A percentile compares a stretch with the other conserved stretches of the same genome.
phyloP scores from a whole-genome alignment of 2,113 vertebrate species.

The Ploceus nigricollis region DNA sequence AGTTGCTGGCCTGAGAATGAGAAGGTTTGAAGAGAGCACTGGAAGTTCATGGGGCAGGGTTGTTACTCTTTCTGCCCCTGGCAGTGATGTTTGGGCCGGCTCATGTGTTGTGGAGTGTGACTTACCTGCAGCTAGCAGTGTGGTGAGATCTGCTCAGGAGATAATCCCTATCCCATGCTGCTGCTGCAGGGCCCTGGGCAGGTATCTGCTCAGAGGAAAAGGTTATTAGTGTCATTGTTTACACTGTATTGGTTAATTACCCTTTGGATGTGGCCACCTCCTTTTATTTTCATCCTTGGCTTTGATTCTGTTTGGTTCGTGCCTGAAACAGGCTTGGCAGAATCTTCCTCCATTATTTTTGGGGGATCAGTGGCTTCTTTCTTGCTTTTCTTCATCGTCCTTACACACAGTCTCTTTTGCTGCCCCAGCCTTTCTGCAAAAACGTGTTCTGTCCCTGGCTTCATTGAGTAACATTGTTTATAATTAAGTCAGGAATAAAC shows the following conservation, averaged over 20 bases:
- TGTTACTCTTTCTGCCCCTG: not conserved
- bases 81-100: fast-evolving
- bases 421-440: not conserved
- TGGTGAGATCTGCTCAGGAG: not conserved
- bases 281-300: not conserved
- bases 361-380: not conserved
- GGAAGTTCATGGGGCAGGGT: not conserved
- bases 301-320: not conserved
- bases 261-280: fast-evolving
- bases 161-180: not conserved
- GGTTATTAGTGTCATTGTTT: not conserved
- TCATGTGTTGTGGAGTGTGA: not conserved
- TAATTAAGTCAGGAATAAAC: not conserved
- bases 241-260: not conserved
- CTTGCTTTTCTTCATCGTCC: not conserved
- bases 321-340: not conserved
- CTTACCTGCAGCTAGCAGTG: not conserved
- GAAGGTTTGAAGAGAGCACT: not conserved
- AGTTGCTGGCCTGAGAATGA: not conserved
- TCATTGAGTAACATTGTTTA: not conserved
- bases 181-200: not conserved
- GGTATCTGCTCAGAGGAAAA: not conserved
- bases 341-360: not conserved
- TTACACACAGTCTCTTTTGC: not conserved
- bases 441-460: not conserved